Evolutionary conservation across 2,888 invertebrate species (phyloP), one percentile per base, ranked within the genome.

Genomic region (Allophyes oxyacanthae): DNA sequence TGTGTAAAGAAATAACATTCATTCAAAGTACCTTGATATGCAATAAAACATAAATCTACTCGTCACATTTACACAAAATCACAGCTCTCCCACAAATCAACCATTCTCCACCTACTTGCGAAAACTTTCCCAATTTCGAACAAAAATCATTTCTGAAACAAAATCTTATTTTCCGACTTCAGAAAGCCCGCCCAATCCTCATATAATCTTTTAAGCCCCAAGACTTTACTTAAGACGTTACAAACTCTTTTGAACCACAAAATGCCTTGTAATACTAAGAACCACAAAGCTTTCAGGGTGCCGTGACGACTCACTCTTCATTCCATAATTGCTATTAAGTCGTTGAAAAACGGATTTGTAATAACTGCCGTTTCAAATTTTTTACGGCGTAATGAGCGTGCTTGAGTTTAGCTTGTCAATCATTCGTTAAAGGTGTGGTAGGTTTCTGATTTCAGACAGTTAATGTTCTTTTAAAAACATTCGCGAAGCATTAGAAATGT

Each of bases 121-220:
- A n/a, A 36, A 46, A 46, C 36, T 46, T 46, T 37, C 11, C 37
- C 45, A 46, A 48, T 48, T 48, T 30, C 30, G 11, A 38, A 38
- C 38, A 14, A 48, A 38, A 38, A n/a, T 38, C n/a, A 41, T 41
- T 49, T 33, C 33, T 13, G 33, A 49, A 41, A 11, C 10, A 33
- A 49, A 48, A 49, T 26, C 32, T 33, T 33, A 33, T 49, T 41
- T 49, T 8, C 20, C 33, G 7, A 49, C 40, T 49, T 25, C 25
- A 26, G 32, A 33, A 41, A 33, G 40, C 40, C 13, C 49, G 13
- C 28, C 28, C 28, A 28, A 6, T 28, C 28, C 28, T 28, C 28
- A 28, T 25, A 41, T 49, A 49, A 49, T 49, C 33, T 49, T 25
- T 41, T 41, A 49, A 49, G 33, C 25, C 9, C 13, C 1, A 13